phyloP scores from a whole-genome alignment of 2,888 invertebrate species.

The Beris morrisii region DNA sequence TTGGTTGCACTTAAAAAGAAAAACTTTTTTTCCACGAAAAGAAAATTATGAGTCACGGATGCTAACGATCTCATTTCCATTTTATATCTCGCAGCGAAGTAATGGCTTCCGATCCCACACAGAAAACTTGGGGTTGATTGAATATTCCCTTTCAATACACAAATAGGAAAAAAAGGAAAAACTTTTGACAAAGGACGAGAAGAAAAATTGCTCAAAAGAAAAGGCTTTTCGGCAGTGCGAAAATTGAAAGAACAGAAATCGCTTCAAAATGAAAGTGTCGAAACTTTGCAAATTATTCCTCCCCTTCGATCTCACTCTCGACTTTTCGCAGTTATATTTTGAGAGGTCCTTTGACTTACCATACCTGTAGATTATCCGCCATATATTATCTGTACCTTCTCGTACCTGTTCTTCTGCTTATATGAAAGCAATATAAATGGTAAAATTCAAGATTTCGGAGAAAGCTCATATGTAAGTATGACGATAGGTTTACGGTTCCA shows the following conservation, averaged over 20 bases:
- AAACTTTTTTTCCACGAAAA: not conserved
- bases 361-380: too few species aligned
- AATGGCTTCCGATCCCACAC: slow-evolving; percentile 6
- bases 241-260: not conserved
- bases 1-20: too few species aligned
- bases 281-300: slow-evolving; percentile 13
- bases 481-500: not conserved
- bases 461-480: not conserved
- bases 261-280: slow-evolving; percentile 2
- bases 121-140: slow-evolving; percentile 6
- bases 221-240: not conserved
- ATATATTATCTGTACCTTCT: too few species aligned
- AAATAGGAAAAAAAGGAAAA: not conserved
- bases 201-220: not conserved
- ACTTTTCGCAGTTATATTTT: too few species aligned
- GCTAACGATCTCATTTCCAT: slow-evolving; percentile 18
- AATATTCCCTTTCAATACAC: slow-evolving; percentile 11
- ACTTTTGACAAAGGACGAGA: not conserved
- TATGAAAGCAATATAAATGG: not conserved
- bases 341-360: too few species aligned
- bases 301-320: not conserved
- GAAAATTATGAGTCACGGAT: slow-evolving; percentile 19
- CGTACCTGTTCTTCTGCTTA: not conserved
- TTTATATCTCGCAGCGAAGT: slow-evolving; percentile 14
- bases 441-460: not conserved